A percentile compares a stretch with the other conserved stretches of the same genome.
These are phyloP conservation scores for Caloenas nicobarica DNA, from an alignment of 2,113 vertebrate species.

Conservation along the genomic window DNA sequence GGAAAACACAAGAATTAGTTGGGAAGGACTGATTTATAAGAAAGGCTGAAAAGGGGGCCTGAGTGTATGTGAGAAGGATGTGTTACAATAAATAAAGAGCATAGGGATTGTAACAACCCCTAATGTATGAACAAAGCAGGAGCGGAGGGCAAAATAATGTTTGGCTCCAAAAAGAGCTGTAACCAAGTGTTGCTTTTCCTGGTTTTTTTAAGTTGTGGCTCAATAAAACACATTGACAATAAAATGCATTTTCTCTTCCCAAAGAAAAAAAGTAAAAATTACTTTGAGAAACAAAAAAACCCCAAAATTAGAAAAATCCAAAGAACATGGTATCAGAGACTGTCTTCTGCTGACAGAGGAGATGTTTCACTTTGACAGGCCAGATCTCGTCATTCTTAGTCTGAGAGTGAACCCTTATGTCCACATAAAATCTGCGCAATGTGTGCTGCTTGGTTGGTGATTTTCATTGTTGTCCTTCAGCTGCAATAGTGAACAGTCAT, in stretches of 20 bases:
- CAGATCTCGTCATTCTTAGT: neutral
- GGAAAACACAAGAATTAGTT: neutral
- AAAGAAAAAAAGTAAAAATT: neutral
- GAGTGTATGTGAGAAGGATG: neutral
- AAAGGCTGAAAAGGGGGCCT: neutral
- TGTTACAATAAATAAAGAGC: neutral
- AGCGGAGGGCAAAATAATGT: neutral
- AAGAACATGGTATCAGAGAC: neutral
- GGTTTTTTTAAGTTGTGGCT: neutral
- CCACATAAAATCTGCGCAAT: neutral
- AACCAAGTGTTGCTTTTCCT: neutral
- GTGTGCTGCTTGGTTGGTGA: neutral
- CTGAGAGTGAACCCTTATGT: neutral
- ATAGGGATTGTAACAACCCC: neutral
- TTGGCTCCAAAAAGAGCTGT: neutral
- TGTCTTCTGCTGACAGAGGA: neutral
- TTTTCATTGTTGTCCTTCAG: neutral
- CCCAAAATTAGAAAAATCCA: neutral
- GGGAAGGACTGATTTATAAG: neutral
- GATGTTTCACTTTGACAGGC: neutral
- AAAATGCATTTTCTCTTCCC: neutral
- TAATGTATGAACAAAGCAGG: neutral
- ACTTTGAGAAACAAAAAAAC: neutral
- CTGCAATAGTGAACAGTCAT: neutral
- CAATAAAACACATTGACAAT: neutral